Conservation (phyloP, 2,888 invertebrate genomes). For the Siphonodentalium dalli region DNA sequence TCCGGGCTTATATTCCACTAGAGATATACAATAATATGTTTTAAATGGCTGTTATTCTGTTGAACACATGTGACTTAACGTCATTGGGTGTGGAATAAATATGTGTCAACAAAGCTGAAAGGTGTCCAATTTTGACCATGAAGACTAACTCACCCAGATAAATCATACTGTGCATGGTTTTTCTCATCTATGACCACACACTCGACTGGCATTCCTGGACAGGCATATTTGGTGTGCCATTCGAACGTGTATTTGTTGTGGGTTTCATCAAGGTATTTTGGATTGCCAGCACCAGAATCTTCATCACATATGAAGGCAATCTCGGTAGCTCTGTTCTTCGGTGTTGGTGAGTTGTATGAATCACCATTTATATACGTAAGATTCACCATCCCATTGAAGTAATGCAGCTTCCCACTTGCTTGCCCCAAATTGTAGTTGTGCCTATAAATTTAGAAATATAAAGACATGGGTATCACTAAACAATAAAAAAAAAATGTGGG, state of each 20-base stretch:
- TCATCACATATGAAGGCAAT: constrained; percentile 61
- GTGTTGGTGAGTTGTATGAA: constrained; percentile 40
- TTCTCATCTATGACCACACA: constrained; percentile 42
- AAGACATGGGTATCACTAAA: constrained; percentile 28
- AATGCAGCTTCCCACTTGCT: constrained; percentile 40
- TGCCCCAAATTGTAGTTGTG: constrained; percentile 46
- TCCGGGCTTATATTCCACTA: too few relatives aligned
- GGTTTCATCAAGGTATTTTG: constrained; percentile 51
- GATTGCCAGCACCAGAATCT: constrained; percentile 49
- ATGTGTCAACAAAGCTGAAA: too few relatives aligned
- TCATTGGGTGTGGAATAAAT: too few relatives aligned
- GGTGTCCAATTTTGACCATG: too few relatives aligned
- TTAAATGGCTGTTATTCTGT: too few relatives aligned
- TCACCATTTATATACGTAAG: constrained; percentile 57
- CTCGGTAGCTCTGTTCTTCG: constrained; percentile 47
- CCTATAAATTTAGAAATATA: constrained; percentile 1
- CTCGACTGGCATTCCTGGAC: constrained; percentile 46
- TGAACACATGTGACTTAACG: too few relatives aligned
- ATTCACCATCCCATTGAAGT: constrained; percentile 61
- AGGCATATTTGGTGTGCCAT: constrained; percentile 53
- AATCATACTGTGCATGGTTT: constrained; percentile 45
- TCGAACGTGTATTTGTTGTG: constrained; percentile 47
- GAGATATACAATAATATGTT: too few relatives aligned
- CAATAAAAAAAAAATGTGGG: not conserved
- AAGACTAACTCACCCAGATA: constrained; percentile 42